A percentile compares a stretch with the other conserved stretches of the same genome.
Conservation (phyloP, 1,140 invertebrate species). For the Vanessa tameamea region DNA sequence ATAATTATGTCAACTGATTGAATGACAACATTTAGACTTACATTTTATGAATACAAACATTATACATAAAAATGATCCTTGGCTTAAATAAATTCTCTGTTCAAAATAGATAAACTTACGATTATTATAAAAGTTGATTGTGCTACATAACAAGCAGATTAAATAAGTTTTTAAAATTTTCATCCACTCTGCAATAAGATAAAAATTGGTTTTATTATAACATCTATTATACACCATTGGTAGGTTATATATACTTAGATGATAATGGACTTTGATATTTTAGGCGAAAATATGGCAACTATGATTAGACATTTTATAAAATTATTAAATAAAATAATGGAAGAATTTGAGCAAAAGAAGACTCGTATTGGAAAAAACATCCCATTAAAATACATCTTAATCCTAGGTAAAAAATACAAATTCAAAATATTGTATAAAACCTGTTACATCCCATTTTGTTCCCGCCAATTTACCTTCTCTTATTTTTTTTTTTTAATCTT, state of each 20-base stretch:
- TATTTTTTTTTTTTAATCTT: not conserved
- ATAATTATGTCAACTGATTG: not conserved
- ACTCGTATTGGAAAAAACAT: not conserved
- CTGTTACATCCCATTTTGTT: slow-evolving; percentile 23
- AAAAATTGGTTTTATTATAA: slow-evolving; percentile 3
- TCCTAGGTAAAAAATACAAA: slow-evolving; percentile 24
- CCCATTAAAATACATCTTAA: slow-evolving; percentile 8
- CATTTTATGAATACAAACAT: not conserved
- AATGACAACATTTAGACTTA: not conserved
- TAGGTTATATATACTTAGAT: not conserved
- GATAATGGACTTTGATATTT: slow-evolving; percentile 5
- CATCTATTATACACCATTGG: not conserved
- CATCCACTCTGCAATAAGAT: not conserved
- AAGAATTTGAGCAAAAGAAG: slow-evolving; percentile 23
- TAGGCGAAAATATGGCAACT: not conserved
- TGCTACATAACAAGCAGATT: slow-evolving; percentile 10
- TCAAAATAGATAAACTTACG: not conserved
- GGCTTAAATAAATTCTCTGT: not conserved
- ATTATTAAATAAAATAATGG: slow-evolving; percentile 9
- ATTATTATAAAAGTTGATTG: not conserved
- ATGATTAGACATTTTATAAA: not conserved
- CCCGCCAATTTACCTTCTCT: slow-evolving; percentile 11
- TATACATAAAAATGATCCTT: not conserved
- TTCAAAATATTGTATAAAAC: slow-evolving; percentile 31
- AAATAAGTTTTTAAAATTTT: not conserved